Evolutionary conservation across 2,113 vertebrate genomes (phyloP).

Genomic region (Bettongia penicillata): DNA sequence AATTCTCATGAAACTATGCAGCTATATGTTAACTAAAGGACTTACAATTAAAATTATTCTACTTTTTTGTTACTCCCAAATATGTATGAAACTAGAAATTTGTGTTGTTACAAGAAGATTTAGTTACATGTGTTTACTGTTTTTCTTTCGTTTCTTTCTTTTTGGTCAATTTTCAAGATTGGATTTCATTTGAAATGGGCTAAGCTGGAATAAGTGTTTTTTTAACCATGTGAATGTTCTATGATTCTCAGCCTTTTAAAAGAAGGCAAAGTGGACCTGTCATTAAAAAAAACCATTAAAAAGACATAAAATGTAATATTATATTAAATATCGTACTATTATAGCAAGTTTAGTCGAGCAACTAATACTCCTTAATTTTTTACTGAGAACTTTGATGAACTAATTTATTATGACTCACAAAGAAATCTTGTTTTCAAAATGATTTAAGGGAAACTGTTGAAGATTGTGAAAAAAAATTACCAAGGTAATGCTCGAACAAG

Average conservation of each 20-base stretch:
- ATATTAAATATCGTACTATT: constrained; percentile 77
- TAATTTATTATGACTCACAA: constrained; percentile 79
- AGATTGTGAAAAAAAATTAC: constrained; percentile 70
- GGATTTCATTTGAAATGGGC: constrained; percentile 72
- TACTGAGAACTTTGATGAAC: constrained; percentile 73
- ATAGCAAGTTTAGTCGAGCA: constrained; percentile 75
- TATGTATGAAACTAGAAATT: constrained; percentile 55
- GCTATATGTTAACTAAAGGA: constrained; percentile 64
- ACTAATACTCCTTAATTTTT: constrained; percentile 79
- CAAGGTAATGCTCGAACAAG: constrained; percentile 69
- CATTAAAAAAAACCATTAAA: constrained; percentile 33
- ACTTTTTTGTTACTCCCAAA: constrained; percentile 60
- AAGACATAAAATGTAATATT: constrained; percentile 65
- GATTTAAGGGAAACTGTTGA: constrained; percentile 67
- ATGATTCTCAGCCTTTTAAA: constrained; percentile 69
- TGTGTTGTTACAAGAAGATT: constrained; percentile 67
- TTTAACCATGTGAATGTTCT: constrained; percentile 69
- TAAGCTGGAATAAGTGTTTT: constrained; percentile 54
- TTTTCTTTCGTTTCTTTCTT: not conserved
- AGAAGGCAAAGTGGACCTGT: constrained; percentile 65
- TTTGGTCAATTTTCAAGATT: constrained; percentile 56
- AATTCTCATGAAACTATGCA: constrained; percentile 71
- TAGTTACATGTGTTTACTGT: constrained; percentile 57
- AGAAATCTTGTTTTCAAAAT: constrained; percentile 77
- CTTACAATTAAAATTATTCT: constrained; percentile 65